Base-by-base conservation (phyloP, 1,140 invertebrate genomes). In the Zeugodacus cucurbitae region DNA sequence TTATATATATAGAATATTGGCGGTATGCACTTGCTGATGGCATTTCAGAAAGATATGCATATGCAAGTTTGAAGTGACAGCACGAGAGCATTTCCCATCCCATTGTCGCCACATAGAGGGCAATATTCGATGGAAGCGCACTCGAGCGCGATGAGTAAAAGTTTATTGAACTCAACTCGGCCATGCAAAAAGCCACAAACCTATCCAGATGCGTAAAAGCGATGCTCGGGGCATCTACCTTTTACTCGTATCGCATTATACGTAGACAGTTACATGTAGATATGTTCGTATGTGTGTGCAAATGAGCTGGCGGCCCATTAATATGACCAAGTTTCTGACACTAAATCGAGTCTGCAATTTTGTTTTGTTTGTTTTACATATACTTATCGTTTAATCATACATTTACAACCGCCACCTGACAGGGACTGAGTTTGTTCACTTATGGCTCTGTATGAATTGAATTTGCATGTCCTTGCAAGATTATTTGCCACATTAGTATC, bases 101-200 rank as follows among this genome's bases (percentile, higher is more conserved):
- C 41, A 48, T 10, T 14, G 37, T 20, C 14, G 44, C 41, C 41
- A 82, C 44, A 82, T 41, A 82, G 48, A 82, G 74, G n/a, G n/a
- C 74, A 82, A 48, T 82, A 82, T 82, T 82, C 37, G 74, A 82
- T 82, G 41, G 22, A 26, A 82, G 74, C 44, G 74, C 74, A 82
- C 74, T 82, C 74, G 17, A 82, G 74, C 44, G 26, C 41, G 7
- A 44, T 48, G 41, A 82, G 44, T 29, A 48, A 82, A 82, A 82
- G 74, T 82, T 82, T 82, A 82, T 82, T 82, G 74, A 82, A 82
- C 74, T 82, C n/a, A 20, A 82, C 41, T 82, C 20, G 74, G 29
- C 37, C 11, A 22, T 20, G 41, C 22, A 48, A 82, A 82, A 82
- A 48, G 32, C 3, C 34, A 54, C 6, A 74, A 6, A 34, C n/a